A percentile compares a stretch with the other conserved stretches of the same genome.
phyloP scores from a whole-genome alignment of 2,888 invertebrate species.

The Priocnemis perturbator region DNA sequence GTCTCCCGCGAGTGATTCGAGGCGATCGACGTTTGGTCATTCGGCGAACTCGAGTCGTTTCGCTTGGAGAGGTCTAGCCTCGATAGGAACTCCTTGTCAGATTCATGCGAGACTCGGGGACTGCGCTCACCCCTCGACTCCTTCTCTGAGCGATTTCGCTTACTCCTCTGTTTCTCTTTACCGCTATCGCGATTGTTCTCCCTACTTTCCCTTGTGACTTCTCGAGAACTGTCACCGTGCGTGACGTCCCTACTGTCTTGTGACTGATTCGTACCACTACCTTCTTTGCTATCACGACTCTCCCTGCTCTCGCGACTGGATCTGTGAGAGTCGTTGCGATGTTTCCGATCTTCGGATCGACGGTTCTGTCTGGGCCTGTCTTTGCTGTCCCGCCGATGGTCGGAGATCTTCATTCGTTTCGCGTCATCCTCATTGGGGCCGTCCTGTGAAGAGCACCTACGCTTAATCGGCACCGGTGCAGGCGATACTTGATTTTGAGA shows the following conservation, averaged over 20 bases:
- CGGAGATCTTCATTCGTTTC: constrained; percentile 80
- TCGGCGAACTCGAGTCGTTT: constrained; percentile 61
- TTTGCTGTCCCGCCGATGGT: constrained; percentile 83
- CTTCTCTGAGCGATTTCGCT: constrained; percentile 60
- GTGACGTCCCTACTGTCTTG: constrained; percentile 48
- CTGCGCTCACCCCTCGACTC: constrained; percentile 68
- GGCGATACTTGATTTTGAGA: constrained; percentile 55
- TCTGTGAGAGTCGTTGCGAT: constrained; percentile 71
- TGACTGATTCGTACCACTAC: constrained; percentile 48
- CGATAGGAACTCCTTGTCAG: constrained; percentile 70
- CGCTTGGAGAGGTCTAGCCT: constrained; percentile 67
- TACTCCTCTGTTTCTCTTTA: constrained; percentile 69
- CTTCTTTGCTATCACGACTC: constrained; percentile 64
- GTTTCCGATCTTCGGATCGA: constrained; percentile 72
- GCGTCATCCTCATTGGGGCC: constrained; percentile 78
- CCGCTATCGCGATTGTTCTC: constrained; percentile 67
- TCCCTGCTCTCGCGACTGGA: constrained; percentile 71
- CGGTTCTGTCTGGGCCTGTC: constrained; percentile 76
- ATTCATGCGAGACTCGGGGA: constrained; percentile 69
- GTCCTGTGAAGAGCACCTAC: constrained; percentile 88
- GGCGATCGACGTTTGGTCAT: constrained; percentile 55
- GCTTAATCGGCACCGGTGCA: constrained; percentile 82
- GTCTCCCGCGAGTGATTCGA: constrained; percentile 62
- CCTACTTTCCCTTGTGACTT: constrained; percentile 68
- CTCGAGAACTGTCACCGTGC: constrained; percentile 15